A percentile compares a stretch with the other conserved stretches of the same genome.
phyloP scores from a whole-genome alignment of 1,140 invertebrate species.

The Conopomorpha cramerella region DNA sequence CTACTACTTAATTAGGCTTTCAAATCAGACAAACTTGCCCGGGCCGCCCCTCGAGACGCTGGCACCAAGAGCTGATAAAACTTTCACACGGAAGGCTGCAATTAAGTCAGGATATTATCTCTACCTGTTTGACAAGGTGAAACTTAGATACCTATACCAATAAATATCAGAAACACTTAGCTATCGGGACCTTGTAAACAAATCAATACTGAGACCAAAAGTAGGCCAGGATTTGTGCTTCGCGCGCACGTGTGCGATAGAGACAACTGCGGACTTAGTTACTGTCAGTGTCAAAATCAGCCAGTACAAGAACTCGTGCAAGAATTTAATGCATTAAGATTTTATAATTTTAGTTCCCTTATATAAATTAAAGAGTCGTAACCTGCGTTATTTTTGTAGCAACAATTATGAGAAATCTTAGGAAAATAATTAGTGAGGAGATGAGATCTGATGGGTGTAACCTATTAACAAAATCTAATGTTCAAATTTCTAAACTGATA shows the following conservation, averaged over 20 bases:
- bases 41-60: conserved; percentile 22
- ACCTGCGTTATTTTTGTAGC: too few species aligned
- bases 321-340: too few species aligned
- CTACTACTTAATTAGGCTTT: conserved; percentile 35
- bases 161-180: conserved; percentile 25
- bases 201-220: conserved; percentile 50
- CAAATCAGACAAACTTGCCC: conserved; percentile 29
- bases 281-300: conserved; percentile 3
- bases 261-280: conserved; percentile 10
- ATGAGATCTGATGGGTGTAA: too few species aligned
- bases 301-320: too few species aligned
- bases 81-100: conserved; percentile 39
- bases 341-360: too few species aligned
- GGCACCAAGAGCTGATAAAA: conserved; percentile 44
- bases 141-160: conserved; percentile 26
- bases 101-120: conserved; percentile 49
- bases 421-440: too few species aligned
- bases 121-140: conserved; percentile 49
- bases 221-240: conserved; percentile 17
- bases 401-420: too few species aligned
- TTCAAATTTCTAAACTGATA: too few species aligned
- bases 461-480: too few species aligned
- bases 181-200: conserved; percentile 41
- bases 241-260: conserved; percentile 16
- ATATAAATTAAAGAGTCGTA: too few species aligned